Conservation (phyloP, 2,888 invertebrate genomes). For the Lepas anatifera region DNA sequence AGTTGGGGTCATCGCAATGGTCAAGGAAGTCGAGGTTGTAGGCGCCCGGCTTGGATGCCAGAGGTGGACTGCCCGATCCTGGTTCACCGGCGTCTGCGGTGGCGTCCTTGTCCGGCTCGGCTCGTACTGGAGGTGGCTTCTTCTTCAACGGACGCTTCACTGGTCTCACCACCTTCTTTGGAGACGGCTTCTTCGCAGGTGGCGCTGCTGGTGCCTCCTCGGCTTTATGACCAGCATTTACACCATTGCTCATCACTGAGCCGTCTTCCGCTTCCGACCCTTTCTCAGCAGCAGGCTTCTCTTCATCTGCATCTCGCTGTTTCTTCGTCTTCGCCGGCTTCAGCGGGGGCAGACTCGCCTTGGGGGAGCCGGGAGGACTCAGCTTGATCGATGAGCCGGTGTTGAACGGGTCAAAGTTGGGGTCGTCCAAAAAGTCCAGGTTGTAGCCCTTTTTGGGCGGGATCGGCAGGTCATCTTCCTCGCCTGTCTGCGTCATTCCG, state of each 20-base stretch:
- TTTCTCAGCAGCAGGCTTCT: not conserved
- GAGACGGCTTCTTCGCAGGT: not conserved
- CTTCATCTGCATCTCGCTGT: not conserved
- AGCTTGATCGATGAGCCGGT: constrained; percentile 3
- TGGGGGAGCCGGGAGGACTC: not conserved
- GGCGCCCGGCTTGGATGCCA: constrained; percentile 13
- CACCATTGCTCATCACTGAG: not conserved
- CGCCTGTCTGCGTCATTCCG: not conserved
- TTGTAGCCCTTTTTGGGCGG: not conserved
- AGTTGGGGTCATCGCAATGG: constrained; percentile 22
- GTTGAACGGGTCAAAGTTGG: constrained; percentile 14
- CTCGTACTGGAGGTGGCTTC: not conserved
- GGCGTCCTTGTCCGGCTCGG: not conserved
- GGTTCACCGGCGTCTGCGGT: not conserved
- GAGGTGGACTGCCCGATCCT: not conserved
- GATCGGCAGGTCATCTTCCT: not conserved
- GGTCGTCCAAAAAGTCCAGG: constrained; percentile 14
- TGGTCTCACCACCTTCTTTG: not conserved
- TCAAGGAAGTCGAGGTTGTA: constrained; percentile 24
- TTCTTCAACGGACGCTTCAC: not conserved
- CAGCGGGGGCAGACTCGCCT: not conserved
- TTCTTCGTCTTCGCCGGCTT: not conserved
- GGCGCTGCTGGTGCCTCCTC: not conserved
- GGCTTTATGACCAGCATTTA: too few species aligned
- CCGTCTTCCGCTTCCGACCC: too few species aligned